Conservation (phyloP, 2,113 vertebrate genomes). For the Clarias gariepinus region DNA sequence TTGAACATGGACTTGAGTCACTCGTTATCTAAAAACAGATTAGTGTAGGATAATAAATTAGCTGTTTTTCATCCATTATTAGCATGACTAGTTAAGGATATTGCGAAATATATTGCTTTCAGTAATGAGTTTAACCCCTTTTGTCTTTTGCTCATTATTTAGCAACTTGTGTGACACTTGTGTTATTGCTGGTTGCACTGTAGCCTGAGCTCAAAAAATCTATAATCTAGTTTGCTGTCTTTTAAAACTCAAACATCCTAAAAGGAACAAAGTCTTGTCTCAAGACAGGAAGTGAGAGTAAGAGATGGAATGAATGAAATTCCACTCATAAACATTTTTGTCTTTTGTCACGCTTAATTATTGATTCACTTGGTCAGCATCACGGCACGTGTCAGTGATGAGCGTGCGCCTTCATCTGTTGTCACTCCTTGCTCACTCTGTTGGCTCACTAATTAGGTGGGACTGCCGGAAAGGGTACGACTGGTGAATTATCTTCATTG, state of each 20-base stretch:
- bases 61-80: neutral
- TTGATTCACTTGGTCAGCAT: neutral
- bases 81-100: neutral
- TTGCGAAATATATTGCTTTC: neutral
- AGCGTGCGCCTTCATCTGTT: too few species aligned
- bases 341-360: neutral
- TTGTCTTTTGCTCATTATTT: neutral
- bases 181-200: neutral
- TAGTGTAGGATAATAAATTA: neutral
- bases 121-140: neutral
- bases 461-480: too few species aligned
- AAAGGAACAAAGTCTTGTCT: neutral
- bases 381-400: too few species aligned
- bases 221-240: neutral
- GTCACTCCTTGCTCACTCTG: too few species aligned
- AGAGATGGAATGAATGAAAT: neutral
- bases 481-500: too few species aligned
- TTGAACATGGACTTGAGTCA: neutral
- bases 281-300: neutral
- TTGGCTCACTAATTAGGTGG: too few species aligned
- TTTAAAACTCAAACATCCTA: neutral
- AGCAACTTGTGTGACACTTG: too few species aligned
- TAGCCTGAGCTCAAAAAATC: too few species aligned
- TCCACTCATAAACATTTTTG: neutral
- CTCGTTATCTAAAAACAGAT: neutral